Conservation (phyloP, 2,888 invertebrate species). For the Neoaliturus tenellus region DNA sequence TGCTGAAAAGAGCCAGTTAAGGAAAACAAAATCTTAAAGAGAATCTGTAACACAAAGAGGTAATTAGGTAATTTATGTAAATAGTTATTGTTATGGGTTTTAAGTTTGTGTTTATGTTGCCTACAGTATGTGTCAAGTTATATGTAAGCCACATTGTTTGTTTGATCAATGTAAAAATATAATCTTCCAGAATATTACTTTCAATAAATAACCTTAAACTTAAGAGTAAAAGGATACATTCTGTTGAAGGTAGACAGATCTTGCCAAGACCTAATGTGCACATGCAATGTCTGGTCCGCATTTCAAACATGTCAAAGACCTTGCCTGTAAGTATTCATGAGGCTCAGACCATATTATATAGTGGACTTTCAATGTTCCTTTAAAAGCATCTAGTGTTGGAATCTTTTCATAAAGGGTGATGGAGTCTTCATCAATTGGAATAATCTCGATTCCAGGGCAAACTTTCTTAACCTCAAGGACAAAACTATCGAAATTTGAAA, state of each 20-base stretch:
- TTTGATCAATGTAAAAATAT: conserved; percentile 19
- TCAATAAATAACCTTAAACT: conserved; percentile 40
- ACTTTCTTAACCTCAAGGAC: background rate
- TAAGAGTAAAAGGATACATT: conserved; percentile 47
- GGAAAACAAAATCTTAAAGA: conserved; percentile 14
- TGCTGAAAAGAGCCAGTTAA: conserved; percentile 22
- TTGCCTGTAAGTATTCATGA: conserved; percentile 22
- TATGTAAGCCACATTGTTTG: conserved; percentile 18
- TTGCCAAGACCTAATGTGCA: conserved; percentile 41
- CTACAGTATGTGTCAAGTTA: conserved; percentile 20
- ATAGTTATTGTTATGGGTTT: conserved; percentile 19
- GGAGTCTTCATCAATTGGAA: conserved; percentile 41
- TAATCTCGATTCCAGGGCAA: conserved; percentile 39
- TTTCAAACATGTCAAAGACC: conserved; percentile 18
- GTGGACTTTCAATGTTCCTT: conserved; percentile 57
- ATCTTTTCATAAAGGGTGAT: conserved; percentile 34
- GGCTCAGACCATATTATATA: conserved; percentile 35
- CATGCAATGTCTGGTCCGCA: conserved; percentile 22
- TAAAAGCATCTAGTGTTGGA: conserved; percentile 49
- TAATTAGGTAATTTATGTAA: conserved; percentile 24
- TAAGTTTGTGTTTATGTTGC: conserved; percentile 19
- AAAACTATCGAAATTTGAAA: conserved; percentile 33
- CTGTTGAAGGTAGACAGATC: conserved; percentile 35
- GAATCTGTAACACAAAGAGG: conserved; percentile 8
- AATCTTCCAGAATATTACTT: conserved; percentile 24